A percentile compares a stretch with the other conserved stretches of the same genome.
These are phyloP conservation scores for Erebia epiphron DNA, from an alignment of 2,888 invertebrate species.

Conservation along the genomic window DNA sequence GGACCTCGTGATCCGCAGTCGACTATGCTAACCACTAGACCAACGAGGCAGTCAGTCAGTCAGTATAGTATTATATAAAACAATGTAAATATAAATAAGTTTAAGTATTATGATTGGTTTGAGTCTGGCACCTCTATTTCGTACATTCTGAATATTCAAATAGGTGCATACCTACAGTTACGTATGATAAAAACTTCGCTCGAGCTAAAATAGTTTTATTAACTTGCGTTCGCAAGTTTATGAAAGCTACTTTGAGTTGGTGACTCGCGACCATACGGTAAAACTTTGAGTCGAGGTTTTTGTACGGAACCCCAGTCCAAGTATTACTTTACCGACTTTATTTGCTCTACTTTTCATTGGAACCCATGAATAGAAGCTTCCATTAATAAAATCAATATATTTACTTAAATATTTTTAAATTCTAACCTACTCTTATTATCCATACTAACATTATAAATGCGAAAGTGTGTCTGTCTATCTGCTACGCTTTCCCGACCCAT, in stretches of 20 bases:
- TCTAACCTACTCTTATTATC: too few species aligned
- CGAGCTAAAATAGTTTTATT: neutral
- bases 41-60: too few species aligned
- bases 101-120: too few species aligned
- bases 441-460: too few species aligned
- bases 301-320: slow-evolving; percentile 4
- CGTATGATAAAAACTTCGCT: neutral
- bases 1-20: too few species aligned
- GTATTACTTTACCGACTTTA: neutral
- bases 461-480: too few species aligned
- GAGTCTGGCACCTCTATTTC: too few species aligned
- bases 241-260: slow-evolving; percentile 7
- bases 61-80: too few species aligned
- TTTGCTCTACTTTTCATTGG: slow-evolving; percentile 4
- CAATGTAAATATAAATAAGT: too few species aligned
- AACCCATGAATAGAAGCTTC: neutral
- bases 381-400: neutral
- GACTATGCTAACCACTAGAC: too few species aligned
- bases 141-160: neutral
- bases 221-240: slow-evolving; percentile 10
- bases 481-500: too few species aligned
- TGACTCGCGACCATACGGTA: neutral
- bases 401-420: too few species aligned
- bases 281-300: slow-evolving; percentile 11
- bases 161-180: neutral